Base-by-base conservation (phyloP, 2,888 invertebrate genomes). In the Caenorhabditis virilis region DNA sequence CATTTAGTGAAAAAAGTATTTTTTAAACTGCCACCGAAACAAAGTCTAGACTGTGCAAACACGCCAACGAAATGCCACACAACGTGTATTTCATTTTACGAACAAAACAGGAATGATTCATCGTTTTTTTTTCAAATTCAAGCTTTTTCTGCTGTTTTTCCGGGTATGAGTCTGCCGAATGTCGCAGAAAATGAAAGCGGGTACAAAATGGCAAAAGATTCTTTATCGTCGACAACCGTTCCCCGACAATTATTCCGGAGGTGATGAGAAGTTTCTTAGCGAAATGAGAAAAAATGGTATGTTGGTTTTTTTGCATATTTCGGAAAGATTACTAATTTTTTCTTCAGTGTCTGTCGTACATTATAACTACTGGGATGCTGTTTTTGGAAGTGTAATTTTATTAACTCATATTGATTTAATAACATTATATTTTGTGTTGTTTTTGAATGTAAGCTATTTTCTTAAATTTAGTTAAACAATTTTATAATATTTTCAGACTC, bases 191-290 rank as follows among this genome's bases (percentile, higher is more conserved):
- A 7, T 25, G 20, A 39, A 33, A 27, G 18, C 33, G 9, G n/a
- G n/a, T 16, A 11, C 7, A 22, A 13, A 43, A 33, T 94, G 95
- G 94, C 88, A 88, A 73, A 95, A 94, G 85, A 91, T 92, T 80
- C 85, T 95, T 18, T 95, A 94, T 81, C 91, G 91, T 84, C 90
- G 91, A 80, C 89, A 90, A 59, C 90, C 89, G 20, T 91, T 90
- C 66, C 91, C 93, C 0, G 95, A 95, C 84, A 94, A 95, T 84
- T 93, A 94, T 82, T 93, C 93, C 0, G 92, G 93, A 83, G 87
- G 88, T 25, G 89, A 90, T 41, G 87, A 88, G 23, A 89, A 90
- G 43, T 95, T 95, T 84, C 86, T 95, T 1, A 88, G 90, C 79
- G 91, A 93, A 71, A 82, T 95, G 20, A 88, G 88, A 30, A 67